Evolutionary conservation across 2,113 vertebrate species (phyloP).

Genomic region (Albula glossodonta): DNA sequence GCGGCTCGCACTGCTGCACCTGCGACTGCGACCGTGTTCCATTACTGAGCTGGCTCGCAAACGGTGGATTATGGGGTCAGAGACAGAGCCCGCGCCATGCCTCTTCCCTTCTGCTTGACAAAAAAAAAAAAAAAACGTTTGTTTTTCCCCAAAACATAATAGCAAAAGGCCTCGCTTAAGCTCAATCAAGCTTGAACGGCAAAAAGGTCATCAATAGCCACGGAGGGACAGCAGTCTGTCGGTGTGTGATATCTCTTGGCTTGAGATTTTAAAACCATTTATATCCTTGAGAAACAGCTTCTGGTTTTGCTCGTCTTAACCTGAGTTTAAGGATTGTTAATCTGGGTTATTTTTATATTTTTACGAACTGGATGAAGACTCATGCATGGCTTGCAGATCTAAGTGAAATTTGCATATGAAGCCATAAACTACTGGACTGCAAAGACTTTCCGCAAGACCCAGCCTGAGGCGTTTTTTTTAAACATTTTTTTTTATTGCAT

Average conservation of each 20-base stretch:
- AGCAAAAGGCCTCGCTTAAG: not conserved
- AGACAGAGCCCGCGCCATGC: not conserved
- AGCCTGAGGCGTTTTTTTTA: not conserved
- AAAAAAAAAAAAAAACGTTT: not conserved
- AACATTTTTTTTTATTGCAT: not conserved
- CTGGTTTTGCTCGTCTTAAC: constrained; percentile 13
- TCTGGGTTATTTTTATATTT: constrained; percentile 6
- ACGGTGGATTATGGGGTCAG: constrained; percentile 9
- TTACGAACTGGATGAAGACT: constrained; percentile 21
- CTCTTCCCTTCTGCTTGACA: constrained; percentile 5
- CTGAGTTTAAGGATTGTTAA: constrained; percentile 15
- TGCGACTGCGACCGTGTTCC: not conserved
- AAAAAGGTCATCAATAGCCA: not conserved
- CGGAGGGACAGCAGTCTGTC: not conserved
- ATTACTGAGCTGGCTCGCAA: not conserved
- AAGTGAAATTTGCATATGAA: constrained; percentile 16
- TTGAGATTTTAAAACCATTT: constrained; percentile 4
- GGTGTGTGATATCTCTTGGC: not conserved
- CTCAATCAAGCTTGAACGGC: not conserved
- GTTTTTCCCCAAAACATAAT: constrained; percentile 6
- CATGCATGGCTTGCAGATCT: constrained; percentile 18
- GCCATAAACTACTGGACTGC: constrained; percentile 20
- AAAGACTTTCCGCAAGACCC: constrained; percentile 1
- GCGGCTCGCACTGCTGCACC: not conserved
- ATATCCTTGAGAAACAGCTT: constrained; percentile 15